Base-by-base conservation (phyloP, 2,797 vertebrate species). In the Todus mexicanus region DNA sequence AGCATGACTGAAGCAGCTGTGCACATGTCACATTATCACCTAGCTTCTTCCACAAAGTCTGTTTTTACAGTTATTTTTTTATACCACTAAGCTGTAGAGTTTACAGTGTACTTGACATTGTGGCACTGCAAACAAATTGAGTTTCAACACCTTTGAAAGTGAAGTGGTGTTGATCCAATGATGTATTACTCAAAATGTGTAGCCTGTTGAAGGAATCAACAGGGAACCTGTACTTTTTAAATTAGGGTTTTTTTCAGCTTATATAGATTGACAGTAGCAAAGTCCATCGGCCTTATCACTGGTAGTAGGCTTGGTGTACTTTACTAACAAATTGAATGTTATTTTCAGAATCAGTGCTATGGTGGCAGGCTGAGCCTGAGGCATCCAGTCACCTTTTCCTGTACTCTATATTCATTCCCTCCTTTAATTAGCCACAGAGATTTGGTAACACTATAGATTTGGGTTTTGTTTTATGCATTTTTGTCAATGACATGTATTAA, bases 351-450 rank as follows among this genome's bases (percentile, higher is more conserved):
- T 61, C n/a, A 66, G 61, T 22, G 26, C 25, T 15, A 20, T 0
- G 1, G 47, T 70, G 37, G 42, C 59, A 94, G 75, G 27, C 26
- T 77, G 59, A 93, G 86, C 84, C 71, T 50, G 23, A 93, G 88
- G 91, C 86, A 95, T 19, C 43, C n/a, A 53, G n/a, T 89, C 73
- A 89, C 84, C 80, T 95, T 95, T 81, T 89, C 64, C 29, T 33
- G 17, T 80, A 78, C 53, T 54, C 78, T 69, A 9, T 50, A 38
- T 59, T 51, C 38, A 72, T 68, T 51, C 43, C 22, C 45, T 81
- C 31, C 42, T 68, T 76, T 80, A 89, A 84, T 87, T 89, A 91
- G 87, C 37, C 38, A 3, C 21, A 64, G 25, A 54, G 35, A 63
- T 70, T 50, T 66, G 33, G 57, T 73, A 79, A 38, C 56, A 19